phyloP scores from a whole-genome alignment of 1,140 invertebrate species.

The Pseudomyrmex dendroicus region DNA sequence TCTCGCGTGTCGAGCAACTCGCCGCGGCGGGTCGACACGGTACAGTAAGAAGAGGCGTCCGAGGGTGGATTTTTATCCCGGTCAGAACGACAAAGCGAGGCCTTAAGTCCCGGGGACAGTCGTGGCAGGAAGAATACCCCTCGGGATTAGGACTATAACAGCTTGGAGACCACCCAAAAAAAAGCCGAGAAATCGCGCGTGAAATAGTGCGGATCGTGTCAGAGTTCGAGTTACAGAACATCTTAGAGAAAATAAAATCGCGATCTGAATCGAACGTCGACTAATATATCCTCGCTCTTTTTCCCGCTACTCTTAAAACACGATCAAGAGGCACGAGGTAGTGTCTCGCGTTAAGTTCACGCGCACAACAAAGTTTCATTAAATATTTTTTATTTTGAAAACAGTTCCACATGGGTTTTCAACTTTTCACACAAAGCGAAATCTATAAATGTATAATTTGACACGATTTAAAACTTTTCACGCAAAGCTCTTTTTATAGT shows the following conservation, averaged over 20 bases:
- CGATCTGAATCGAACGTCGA: background rate
- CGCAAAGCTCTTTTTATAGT: no score
- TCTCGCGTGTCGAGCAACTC: constrained; percentile 46
- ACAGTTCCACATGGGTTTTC: no score
- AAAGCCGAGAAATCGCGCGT: constrained; percentile 72
- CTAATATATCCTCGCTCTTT: background rate
- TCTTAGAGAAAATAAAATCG: background rate
- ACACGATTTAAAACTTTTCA: no score
- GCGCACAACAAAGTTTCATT: no score
- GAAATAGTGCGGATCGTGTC: constrained; percentile 65
- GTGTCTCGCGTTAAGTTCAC: no score
- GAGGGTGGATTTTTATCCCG: constrained; percentile 59
- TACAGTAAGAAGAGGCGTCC: constrained; percentile 72
- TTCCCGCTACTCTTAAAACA: background rate
- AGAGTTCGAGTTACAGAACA: background rate
- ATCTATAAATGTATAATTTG: no score
- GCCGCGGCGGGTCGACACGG: constrained; percentile 31
- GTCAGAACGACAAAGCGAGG: constrained; percentile 66
- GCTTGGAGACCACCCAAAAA: constrained; percentile 78
- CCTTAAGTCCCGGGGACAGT: constrained; percentile 74
- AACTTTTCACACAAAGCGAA: no score
- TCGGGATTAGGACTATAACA: constrained; percentile 77
- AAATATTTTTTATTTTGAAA: no score
- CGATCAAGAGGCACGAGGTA: no score
- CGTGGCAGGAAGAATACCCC: constrained; percentile 80